Evolutionary conservation across 1,140 invertebrate genomes (phyloP).

Genomic region (Drosophila erecta): DNA sequence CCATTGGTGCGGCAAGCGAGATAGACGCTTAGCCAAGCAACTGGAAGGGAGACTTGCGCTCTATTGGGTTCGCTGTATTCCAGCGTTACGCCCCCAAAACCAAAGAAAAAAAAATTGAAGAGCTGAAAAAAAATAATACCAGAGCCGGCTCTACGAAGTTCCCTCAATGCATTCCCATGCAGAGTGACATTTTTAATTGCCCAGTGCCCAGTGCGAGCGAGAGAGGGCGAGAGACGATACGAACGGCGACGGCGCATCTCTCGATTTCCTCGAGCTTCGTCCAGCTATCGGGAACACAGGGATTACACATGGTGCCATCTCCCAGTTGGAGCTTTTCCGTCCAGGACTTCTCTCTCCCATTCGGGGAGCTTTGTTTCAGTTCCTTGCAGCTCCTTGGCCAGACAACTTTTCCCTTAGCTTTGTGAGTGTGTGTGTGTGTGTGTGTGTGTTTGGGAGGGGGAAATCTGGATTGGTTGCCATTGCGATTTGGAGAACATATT

Average conservation of each 20-base stretch:
- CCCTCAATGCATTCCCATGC: constrained; percentile 65
- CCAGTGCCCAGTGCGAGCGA: constrained; percentile 14
- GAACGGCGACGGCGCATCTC: constrained; percentile 14
- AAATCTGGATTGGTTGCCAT: constrained; percentile 1
- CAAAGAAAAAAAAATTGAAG: constrained; percentile 7
- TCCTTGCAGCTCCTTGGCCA: constrained; percentile 68
- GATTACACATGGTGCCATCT: neutral
- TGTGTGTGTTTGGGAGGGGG: constrained; percentile 8
- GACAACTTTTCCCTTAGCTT: constrained; percentile 74
- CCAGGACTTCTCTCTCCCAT: constrained; percentile 44
- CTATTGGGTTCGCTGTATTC: constrained; percentile 64
- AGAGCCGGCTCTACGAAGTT: constrained; percentile 25
- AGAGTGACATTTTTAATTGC: constrained; percentile 80
- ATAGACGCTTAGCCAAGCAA: constrained; percentile 15
- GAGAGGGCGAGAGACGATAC: constrained; percentile 26
- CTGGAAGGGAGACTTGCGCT: constrained; percentile 77
- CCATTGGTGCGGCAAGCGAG: constrained; percentile 25
- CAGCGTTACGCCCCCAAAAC: constrained; percentile 72
- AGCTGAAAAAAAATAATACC: constrained; percentile 13
- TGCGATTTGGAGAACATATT: neutral
- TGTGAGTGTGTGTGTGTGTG: constrained; percentile 39
- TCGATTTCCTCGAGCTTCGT: constrained; percentile 1
- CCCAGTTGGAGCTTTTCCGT: constrained; percentile 36
- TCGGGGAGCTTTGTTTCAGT: constrained; percentile 73
- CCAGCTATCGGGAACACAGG: neutral